These are phyloP conservation scores for Uloborus plumipes DNA, from an alignment of 2,888 invertebrate genomes.

Conservation along the genomic window DNA sequence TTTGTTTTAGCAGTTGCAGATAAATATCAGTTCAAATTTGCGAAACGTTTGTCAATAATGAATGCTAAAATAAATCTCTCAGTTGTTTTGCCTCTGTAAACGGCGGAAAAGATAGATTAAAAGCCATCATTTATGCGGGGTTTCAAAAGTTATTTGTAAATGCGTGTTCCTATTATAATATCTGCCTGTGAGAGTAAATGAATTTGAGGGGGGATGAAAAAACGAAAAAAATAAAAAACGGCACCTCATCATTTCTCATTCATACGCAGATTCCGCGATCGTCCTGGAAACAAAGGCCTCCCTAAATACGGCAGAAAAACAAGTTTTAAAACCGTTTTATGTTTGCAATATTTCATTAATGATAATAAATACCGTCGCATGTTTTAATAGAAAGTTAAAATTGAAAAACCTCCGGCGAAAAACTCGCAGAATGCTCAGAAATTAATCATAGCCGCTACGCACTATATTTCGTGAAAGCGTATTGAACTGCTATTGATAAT, in stretches of 20 bases:
- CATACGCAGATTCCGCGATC: conserved; percentile 55
- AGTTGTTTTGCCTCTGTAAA: neutral
- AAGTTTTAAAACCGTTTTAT: conserved; percentile 62
- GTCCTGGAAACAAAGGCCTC: conserved; percentile 50
- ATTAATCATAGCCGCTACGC: conserved; percentile 44
- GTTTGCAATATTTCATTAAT: conserved; percentile 64
- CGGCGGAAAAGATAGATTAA: conserved; percentile 58
- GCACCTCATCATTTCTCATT: conserved; percentile 52
- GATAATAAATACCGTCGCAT: conserved; percentile 63
- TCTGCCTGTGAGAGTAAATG: conserved; percentile 50
- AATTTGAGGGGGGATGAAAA: conserved; percentile 2
- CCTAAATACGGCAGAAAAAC: conserved; percentile 55
- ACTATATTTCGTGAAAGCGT: conserved; percentile 8
- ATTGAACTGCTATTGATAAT: conserved; percentile 64
- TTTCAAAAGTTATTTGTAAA: conserved; percentile 60
- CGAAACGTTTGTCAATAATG: conserved; percentile 60
- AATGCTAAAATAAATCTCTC: conserved; percentile 37
- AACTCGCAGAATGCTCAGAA: conserved; percentile 47
- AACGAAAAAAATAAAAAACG: conserved; percentile 25
- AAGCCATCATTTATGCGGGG: conserved; percentile 54
- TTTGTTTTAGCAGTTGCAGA: conserved; percentile 60
- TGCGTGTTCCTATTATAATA: conserved; percentile 52
- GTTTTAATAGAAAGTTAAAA: conserved; percentile 63
- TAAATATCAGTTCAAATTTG: conserved; percentile 61
- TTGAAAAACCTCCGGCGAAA: conserved; percentile 60